Evolutionary conservation across 1,140 invertebrate genomes (phyloP), one percentile per base, ranked within the genome.

Genomic region (Glossosoma conforme): DNA sequence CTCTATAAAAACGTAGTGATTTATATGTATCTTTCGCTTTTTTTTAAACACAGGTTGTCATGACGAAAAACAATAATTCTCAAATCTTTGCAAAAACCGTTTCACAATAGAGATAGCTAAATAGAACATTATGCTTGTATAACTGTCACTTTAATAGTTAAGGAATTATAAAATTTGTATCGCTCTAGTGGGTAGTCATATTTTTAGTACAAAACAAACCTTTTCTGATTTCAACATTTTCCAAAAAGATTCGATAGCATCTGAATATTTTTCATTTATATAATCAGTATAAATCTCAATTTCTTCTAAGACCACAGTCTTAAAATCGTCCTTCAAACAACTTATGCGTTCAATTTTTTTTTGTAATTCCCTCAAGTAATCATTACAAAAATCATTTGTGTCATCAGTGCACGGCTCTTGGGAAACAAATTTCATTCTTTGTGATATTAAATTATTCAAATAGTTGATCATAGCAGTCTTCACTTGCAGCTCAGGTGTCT

Each of bases 251-350:
- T 19, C 20, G 28, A 33, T 17, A 24, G 48, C 40, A 25, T 14
- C 32, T 22, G 22, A 11, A 9, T 44, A 32, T n/a, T 33, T 25
- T 19, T 13, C 13, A 2, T 13, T 13, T 6, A 51, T n/a, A 40
- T 32, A 51, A 33, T 36, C 30, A 21, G 18, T 35, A 37, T 44
- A 37, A n/a, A 19, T 5, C 10, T 44, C 24, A 2, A 38, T 51
- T 38, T 44, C 41, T 25, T 38, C 35, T 14, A 51, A 30, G 8
- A 38, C 40, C 18, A n/a, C 33, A 36, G 18, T 15, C 14, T 20
- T 10, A 28, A 24, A 51, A 14, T 44, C 32, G 2, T 15, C 17
- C 9, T 42, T 20, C 2, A 17, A 10, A 13, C 13, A 25, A 44
- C 32, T 20, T 25, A 43, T 24, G 2, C 14, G 9, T 18, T 51